Base-by-base conservation (phyloP, 1,140 invertebrate genomes). In the Hermatobates lingyangjiaoensis region DNA sequence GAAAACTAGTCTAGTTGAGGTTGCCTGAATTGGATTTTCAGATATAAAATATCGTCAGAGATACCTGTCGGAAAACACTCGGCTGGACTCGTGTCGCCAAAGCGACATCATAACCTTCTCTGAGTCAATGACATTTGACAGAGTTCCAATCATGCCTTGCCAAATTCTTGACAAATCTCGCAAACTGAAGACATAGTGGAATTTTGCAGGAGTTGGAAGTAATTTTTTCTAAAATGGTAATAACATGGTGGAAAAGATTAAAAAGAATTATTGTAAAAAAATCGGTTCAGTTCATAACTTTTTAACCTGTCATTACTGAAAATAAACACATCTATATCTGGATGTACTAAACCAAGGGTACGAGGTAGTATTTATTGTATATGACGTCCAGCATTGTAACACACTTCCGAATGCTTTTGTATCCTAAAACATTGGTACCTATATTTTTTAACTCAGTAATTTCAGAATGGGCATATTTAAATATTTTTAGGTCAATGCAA, bases 171-270 rank as follows among this genome's bases (percentile, higher is more conserved):
- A 92, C 44, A 97, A 68, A 71, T 97, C 92, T 63, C 92, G 72
- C 56, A 97, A 71, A 65, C 85, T 95, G 66, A 97, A 97, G 2
- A 95, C 85, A 58, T 97, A 96, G 66, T 96, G 91, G 66, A 96
- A 97, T 68, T 96, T 96, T 0, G 91, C 90, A 24, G 91, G 91
- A 26, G 91, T 95, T 10, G 91, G 91, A 51, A 95, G 68, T 57
- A 96, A 72, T 56, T 83, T 83, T 1, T 69, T 63, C 68, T 70
- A 49, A 24, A 56, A 57, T n/a, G n/a, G n/a, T n/a, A n/a, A n/a
- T n/a, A n/a, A n/a, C n/a, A n/a, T n/a, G n/a, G n/a, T n/a, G n/a
- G n/a, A n/a, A n/a, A n/a, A n/a, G n/a, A n/a, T n/a, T n/a, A 30
- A 20, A 5, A 50, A 14, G 15, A 20, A 12, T 45, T 12, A 14